phyloP scores from a whole-genome alignment of 2,888 invertebrate species.

The Poecilus cupreus region DNA sequence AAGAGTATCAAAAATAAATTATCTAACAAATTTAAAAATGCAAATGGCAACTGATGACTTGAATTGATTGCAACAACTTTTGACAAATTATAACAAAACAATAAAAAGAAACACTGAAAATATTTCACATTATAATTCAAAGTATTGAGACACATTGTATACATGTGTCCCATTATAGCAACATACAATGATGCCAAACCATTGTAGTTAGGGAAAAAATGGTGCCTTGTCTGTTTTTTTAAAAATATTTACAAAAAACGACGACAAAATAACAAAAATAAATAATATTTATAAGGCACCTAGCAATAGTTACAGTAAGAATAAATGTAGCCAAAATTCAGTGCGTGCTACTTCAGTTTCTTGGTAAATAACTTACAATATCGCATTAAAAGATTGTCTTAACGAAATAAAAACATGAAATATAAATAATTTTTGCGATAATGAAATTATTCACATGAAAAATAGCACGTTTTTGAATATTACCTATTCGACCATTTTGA shows the following conservation, averaged over 20 bases:
- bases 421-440: slow-evolving; percentile 15
- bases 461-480: slow-evolving; percentile 30
- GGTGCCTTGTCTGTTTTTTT: slow-evolving; percentile 56
- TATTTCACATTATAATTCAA: background rate
- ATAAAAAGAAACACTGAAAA: slow-evolving; percentile 24
- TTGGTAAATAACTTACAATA: slow-evolving; percentile 19
- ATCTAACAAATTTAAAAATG: slow-evolving; percentile 8
- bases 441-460: slow-evolving; percentile 5
- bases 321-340: slow-evolving; percentile 39
- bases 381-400: slow-evolving; percentile 20
- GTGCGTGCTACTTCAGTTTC: background rate
- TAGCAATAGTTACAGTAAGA: slow-evolving; percentile 48
- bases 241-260: slow-evolving; percentile 58
- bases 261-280: slow-evolving; percentile 53
- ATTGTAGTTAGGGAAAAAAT: slow-evolving; percentile 44
- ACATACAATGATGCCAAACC: slow-evolving; percentile 38
- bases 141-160: slow-evolving; percentile 15
- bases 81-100: slow-evolving; percentile 7
- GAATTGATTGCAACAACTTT: background rate
- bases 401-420: slow-evolving; percentile 1
- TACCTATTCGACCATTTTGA: slow-evolving; percentile 32
- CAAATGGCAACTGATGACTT: background rate
- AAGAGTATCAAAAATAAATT: background rate
- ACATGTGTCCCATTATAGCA: slow-evolving; percentile 16
- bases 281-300: slow-evolving; percentile 56